These are phyloP conservation scores for Drosophila mimetica DNA, from an alignment of 2,888 invertebrate genomes.

Conservation along the genomic window DNA sequence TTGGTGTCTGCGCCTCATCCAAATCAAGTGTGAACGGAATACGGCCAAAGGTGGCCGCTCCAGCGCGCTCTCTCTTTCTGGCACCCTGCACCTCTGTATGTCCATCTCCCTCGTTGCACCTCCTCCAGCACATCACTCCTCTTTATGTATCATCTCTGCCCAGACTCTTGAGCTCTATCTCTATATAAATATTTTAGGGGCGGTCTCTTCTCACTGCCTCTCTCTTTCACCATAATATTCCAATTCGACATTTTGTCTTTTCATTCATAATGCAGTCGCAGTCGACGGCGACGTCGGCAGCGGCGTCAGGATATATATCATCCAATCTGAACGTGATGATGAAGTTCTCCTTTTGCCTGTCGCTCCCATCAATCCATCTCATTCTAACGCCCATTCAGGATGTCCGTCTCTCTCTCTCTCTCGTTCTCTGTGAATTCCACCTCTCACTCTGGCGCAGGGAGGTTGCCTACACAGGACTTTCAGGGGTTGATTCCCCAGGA, in stretches of 20 bases:
- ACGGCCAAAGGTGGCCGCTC: constrained; percentile 64
- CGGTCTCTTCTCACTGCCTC: constrained; percentile 65
- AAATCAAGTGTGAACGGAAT: constrained; percentile 74
- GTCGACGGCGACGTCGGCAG: constrained; percentile 16
- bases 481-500: constrained; percentile 42
- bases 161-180: constrained; percentile 32
- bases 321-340: constrained; percentile 73
- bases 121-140: constrained; percentile 19
- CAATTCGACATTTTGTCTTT: constrained; percentile 83
- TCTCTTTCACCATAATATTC: constrained; percentile 61
- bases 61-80: constrained; percentile 3
- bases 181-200: constrained; percentile 83
- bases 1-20: constrained; percentile 62
- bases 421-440: constrained; percentile 16
- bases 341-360: constrained; percentile 73
- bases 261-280: constrained; percentile 72
- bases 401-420: background rate
- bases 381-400: constrained; percentile 21
- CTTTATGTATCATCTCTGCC: constrained; percentile 20
- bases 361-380: constrained; percentile 52
- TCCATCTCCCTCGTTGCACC: constrained; percentile 7
- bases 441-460: constrained; percentile 31
- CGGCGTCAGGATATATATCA: constrained; percentile 40
- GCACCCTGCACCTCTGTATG: background rate
- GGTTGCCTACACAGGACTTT: constrained; percentile 3